Evolutionary conservation across 2,888 invertebrate genomes (phyloP), one percentile per base, ranked within the genome.

Genomic region (Hesperia comma): DNA sequence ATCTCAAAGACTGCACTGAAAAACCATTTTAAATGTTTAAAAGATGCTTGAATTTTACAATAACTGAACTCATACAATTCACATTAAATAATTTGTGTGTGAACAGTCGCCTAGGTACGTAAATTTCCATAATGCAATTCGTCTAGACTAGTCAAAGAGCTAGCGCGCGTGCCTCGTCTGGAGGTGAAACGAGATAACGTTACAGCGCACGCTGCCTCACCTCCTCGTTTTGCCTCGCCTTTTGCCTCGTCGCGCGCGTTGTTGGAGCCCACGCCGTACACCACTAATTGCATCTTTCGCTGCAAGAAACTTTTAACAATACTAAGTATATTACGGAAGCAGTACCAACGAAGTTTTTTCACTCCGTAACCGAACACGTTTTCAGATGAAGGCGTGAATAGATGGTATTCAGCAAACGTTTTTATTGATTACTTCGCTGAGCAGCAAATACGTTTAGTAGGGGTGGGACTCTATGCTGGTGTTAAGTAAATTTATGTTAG

Each of bases 121-220:
- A 75, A 80, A 89, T 90, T 90, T 84, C 84, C 88, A 90, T 92
- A 91, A 90, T 91, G 87, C 90, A 91, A 90, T 90, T 90, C 90
- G 91, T 92, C 91, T 91, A 91, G 90, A 89, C 90, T 81, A 84
- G 86, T 83, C 85, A 79, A 82, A 86, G 86, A 85, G 83, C 82
- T 79, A 78, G 80, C 75, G 75, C 74, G 64, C 61, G 61, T 67
- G 67, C 60, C 66, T 58, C 78, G 87, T 86, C 88, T 90, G 79
- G 82, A 90, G 90, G 89, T 90, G 88, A 89, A 61, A 33, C 49
- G 56, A 56, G 56, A 57, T 40, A 56, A 56, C 43, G 37, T 37
- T 40, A 49, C 56, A 56, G n/a, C n/a, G 26, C 26, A 15, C 53
- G 32, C 32, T 32, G 26, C 53, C n/a, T 32, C 7, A 32, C 53